Conservation (phyloP, 2,113 vertebrate species). For the Phainopepla nitens region DNA sequence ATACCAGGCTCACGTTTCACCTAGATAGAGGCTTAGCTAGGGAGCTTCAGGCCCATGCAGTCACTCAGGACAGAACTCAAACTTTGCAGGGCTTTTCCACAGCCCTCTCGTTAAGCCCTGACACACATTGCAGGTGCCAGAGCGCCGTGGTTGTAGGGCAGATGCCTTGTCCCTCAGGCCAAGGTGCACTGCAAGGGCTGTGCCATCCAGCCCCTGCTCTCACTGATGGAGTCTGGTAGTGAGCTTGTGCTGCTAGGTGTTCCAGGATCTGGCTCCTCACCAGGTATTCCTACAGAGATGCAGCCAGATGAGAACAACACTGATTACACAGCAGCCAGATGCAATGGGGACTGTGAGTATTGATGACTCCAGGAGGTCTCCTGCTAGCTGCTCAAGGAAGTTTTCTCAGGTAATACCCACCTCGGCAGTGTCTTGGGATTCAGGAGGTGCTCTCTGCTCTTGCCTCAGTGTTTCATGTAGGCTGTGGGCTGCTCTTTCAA, state of each 20-base stretch:
- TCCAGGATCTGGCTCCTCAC: neutral
- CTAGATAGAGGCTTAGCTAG: neutral
- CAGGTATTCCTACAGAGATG: too few species aligned
- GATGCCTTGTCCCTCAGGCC: neutral
- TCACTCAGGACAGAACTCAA: neutral
- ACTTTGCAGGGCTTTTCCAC: neutral
- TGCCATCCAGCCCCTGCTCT: neutral
- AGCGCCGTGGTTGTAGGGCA: neutral
- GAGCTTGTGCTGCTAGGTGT: neutral
- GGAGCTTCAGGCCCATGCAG: neutral
- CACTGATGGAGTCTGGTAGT: neutral
- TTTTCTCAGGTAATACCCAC: neutral
- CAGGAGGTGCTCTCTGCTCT: neutral
- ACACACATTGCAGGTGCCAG: neutral
- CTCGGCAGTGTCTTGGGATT: neutral
- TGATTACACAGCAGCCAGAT: neutral
- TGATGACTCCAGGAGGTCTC: neutral
- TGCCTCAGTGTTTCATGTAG: neutral
- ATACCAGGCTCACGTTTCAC: neutral
- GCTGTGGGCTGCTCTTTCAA: neutral
- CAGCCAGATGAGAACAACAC: neutral
- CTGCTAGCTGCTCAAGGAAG: neutral
- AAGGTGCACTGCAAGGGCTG: neutral
- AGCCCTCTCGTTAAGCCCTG: neutral
- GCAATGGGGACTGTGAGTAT: accelerated